Percentiles rank a stretch among this genome's conserved stretches.
Conservation (phyloP, 2,113 vertebrate genomes). For the Pyrgilauda ruficollis region DNA sequence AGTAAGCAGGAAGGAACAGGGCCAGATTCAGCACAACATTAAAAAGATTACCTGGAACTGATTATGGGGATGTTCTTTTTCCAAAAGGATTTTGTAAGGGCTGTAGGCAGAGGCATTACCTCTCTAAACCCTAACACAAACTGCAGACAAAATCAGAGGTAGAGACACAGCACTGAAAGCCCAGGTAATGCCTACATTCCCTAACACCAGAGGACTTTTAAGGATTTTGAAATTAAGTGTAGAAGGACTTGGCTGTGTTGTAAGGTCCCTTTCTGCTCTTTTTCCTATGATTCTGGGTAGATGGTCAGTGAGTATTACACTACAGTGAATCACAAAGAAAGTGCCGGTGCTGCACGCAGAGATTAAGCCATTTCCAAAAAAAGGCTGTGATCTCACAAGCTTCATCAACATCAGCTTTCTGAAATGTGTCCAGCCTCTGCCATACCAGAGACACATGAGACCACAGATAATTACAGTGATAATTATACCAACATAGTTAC, state of each 20-base stretch:
- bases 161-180: background rate
- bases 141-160: background rate
- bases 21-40: background rate
- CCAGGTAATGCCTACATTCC: background rate
- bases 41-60: background rate
- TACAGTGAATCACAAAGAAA: constrained; percentile 33
- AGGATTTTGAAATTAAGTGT: background rate
- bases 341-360: background rate
- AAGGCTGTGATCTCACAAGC: constrained; percentile 45
- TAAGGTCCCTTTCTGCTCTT: background rate
- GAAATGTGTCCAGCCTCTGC: constrained; percentile 26
- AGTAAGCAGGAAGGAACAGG: background rate
- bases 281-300: background rate
- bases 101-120: background rate
- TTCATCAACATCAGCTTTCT: constrained; percentile 42
- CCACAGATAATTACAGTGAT: constrained; percentile 16
- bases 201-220: background rate
- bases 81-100: background rate
- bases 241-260: background rate
- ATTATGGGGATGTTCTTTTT: background rate
- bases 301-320: background rate
- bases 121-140: background rate
- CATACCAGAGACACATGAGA: constrained; percentile 30
- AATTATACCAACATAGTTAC: constrained; percentile 43
- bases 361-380: constrained; percentile 9